phyloP scores from a whole-genome alignment of 2,797 vertebrate genomes.

The Notolabrus celidotus region DNA sequence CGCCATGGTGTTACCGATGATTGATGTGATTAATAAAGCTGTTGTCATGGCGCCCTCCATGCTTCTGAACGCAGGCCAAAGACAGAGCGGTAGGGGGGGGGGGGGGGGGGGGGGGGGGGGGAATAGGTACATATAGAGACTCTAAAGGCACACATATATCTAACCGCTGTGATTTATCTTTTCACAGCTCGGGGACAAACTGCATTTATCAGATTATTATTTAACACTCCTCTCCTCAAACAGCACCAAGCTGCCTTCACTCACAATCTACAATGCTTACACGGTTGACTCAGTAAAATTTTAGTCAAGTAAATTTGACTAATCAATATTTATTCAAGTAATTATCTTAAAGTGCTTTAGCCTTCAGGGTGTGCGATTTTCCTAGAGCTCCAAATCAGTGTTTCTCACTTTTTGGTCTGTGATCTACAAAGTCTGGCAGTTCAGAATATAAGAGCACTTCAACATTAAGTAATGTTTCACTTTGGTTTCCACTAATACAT shows the following conservation, averaged over 20 bases:
- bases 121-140: conserved; percentile 47
- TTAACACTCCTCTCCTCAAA: conserved; percentile 59
- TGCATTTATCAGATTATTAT: conserved; percentile 67
- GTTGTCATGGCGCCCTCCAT: conserved; percentile 77
- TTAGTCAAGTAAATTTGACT: conserved; percentile 24
- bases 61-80: conserved; percentile 69
- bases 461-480: conserved; percentile 34
- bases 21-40: conserved; percentile 88
- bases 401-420: conserved; percentile 13
- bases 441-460: conserved; percentile 27
- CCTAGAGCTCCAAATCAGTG: conserved; percentile 18
- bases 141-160: conserved; percentile 59
- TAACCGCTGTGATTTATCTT: conserved; percentile 66
- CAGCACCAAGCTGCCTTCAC: conserved; percentile 24
- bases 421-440: conserved; percentile 12
- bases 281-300: conserved; percentile 27
- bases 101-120: conserved; percentile 40
- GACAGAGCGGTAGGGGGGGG: conserved; percentile 31
- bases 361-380: conserved; percentile 23
- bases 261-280: conserved; percentile 11
- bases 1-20: conserved; percentile 79
- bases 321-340: conserved; percentile 54
- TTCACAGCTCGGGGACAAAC: conserved; percentile 56
- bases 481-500: conserved; percentile 43
- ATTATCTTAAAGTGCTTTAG: conserved; percentile 40